Evolutionary conservation across 2,113 vertebrate species (phyloP), one percentile per base, ranked within the genome.

Genomic region (Oreochromis tanganicae): DNA sequence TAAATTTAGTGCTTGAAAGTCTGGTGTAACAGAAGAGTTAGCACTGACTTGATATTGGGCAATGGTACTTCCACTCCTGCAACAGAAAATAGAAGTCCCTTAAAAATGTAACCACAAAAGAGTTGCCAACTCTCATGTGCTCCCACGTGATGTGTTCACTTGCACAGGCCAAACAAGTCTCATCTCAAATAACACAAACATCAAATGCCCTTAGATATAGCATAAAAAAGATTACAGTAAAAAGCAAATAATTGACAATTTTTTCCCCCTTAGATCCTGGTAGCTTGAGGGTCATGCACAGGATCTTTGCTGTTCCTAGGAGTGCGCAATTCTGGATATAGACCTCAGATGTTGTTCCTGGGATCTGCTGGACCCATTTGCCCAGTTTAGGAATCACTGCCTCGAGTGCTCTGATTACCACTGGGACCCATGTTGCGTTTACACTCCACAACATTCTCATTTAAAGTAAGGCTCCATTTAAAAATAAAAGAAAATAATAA

Each of bases 61-160:
- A 2, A 94, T 68, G 27, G 92, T 93, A 50, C 94, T 95, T 17
- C 94, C 94, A 0, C 1, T 2, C 52, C 94, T 95, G 88, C 52
- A 81, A 85, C 13, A 68, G 4, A 61, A 12, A 61, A 32, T 16
- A 19, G 4, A 61, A 61, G 2, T 3, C 17, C 9, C 24, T 5
- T 54, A 19, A 54, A 54, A 54, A 54, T n/a, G 1, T 36, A 9
- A 36, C 34, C 34, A 36, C 34, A 32, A 36, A 36, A 36, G 34
- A 36, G 34, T 36, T 36, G 34, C 34, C 34, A 36, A 8, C 34
- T 8, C 34, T 36, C 34, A 36, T 36, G 34, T 36, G 7, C 34
- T 8, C 34, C 3, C 7, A 36, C 6, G 7, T 36, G 34, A 36
- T 36, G 34, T 36, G 34, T 36, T 36, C 34, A 36, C 34, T 36